Conservation (phyloP, 2,888 invertebrate genomes). For the Drosophila setosimentum region DNA sequence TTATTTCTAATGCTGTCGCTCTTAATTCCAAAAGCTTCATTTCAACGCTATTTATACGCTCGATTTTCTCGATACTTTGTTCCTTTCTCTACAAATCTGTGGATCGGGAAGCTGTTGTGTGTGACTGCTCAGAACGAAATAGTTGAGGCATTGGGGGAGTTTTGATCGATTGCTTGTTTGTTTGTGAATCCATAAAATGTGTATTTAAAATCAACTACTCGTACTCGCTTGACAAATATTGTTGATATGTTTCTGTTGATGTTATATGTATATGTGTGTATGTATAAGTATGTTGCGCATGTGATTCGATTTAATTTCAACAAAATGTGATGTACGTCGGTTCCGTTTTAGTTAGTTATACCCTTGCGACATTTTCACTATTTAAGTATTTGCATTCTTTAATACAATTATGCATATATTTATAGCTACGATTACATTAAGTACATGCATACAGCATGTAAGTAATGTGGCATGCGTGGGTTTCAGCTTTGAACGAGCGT, state of each 20-base stretch:
- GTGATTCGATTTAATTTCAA: constrained; percentile 34
- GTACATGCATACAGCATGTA: constrained; percentile 37
- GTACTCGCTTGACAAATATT: constrained; percentile 61
- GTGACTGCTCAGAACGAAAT: constrained; percentile 37
- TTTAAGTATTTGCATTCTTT: constrained; percentile 31
- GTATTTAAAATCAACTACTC: constrained; percentile 43
- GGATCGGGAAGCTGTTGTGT: constrained; percentile 24
- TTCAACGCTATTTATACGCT: constrained; percentile 19
- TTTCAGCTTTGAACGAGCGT: constrained; percentile 28
- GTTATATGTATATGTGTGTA: constrained; percentile 39
- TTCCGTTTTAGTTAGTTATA: constrained; percentile 19
- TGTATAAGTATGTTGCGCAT: constrained; percentile 47
- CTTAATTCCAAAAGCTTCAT: constrained; percentile 20
- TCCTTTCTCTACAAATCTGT: constrained; percentile 20
- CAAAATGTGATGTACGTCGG: constrained; percentile 32
- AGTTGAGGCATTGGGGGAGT: constrained; percentile 4
- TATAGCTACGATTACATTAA: constrained; percentile 67
- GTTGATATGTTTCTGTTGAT: constrained; percentile 76
- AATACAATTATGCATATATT: constrained; percentile 48
- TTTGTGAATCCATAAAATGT: constrained; percentile 13
- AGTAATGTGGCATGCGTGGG: constrained; percentile 26
- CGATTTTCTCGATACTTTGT: constrained; percentile 25
- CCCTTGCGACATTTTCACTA: constrained; percentile 11
- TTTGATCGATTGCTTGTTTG: background rate
- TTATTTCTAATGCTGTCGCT: constrained; percentile 45